Conservation (phyloP, 2,888 invertebrate genomes). For the Drosophila greeni region DNA sequence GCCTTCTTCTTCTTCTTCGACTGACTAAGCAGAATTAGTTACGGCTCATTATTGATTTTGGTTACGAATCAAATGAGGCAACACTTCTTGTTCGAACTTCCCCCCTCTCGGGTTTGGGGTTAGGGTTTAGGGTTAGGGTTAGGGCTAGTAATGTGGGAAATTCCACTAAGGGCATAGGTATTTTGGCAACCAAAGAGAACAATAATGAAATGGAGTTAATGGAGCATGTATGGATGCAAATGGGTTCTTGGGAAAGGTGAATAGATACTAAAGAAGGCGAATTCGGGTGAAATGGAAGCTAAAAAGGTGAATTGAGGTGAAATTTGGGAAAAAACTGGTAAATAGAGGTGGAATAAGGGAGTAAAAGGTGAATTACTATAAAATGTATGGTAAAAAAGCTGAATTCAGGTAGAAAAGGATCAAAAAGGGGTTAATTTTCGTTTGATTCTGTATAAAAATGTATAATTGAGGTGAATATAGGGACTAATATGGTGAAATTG, state of each 20-base stretch:
- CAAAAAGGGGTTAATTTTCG: no score
- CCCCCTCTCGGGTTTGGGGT: no score
- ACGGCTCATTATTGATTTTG: slow-evolving; percentile 50
- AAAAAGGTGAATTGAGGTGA: not conserved
- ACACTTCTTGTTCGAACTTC: slow-evolving; percentile 12
- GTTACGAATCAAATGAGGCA: slow-evolving; percentile 44
- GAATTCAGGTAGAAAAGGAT: no score
- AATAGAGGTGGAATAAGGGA: not conserved
- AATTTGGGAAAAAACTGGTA: not conserved
- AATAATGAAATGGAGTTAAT: not conserved
- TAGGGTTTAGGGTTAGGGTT: not conserved
- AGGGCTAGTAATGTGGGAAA: not conserved
- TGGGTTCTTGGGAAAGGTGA: no score
- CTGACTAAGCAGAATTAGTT: slow-evolving; percentile 53
- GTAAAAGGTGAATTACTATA: not conserved
- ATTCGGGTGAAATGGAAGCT: not conserved
- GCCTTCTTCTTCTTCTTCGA: slow-evolving; percentile 25
- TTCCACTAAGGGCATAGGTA: not conserved
- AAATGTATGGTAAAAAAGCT: not conserved
- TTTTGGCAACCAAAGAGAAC: not conserved
- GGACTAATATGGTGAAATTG: no score
- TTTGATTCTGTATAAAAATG: no score
- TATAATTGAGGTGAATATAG: no score
- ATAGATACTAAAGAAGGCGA: not conserved
- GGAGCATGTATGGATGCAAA: not conserved